These are phyloP conservation scores for Aphelenchoides fujianensis DNA, from an alignment of 1,140 invertebrate genomes.

Conservation along the genomic window DNA sequence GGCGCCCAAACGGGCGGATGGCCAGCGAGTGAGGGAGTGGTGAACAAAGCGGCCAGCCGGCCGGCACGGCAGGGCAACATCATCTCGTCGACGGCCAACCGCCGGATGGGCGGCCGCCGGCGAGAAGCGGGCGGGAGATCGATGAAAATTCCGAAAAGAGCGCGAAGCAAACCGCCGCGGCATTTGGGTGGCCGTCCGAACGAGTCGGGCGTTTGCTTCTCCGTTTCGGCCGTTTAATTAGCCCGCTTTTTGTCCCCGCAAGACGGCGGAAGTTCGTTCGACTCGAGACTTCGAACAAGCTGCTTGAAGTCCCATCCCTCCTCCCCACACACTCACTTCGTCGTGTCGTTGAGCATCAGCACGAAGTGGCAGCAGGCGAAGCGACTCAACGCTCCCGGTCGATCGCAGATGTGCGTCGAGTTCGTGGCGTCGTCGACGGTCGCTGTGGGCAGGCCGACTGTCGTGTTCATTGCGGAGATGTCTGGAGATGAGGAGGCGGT, in stretches of 20 bases:
- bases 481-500: too few species aligned
- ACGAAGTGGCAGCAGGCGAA: conserved; percentile 20
- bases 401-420: conserved; percentile 4
- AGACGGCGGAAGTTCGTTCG: background rate
- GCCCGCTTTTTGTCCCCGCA: too few species aligned
- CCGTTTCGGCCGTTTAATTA: too few species aligned
- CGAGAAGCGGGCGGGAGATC: background rate
- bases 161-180: too few species aligned
- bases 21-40: background rate
- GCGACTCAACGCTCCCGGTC: conserved; percentile 11
- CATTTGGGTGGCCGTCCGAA: too few species aligned
- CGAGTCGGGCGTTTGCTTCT: too few species aligned
- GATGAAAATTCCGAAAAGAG: too few species aligned
- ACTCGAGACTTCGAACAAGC: too few species aligned
- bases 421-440: background rate
- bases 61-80: background rate
- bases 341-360: conserved; percentile 7
- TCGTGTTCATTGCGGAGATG: too few species aligned
- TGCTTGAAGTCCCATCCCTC: background rate
- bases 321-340: background rate
- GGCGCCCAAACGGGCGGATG: background rate
- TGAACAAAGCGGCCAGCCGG: background rate
- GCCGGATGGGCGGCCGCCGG: background rate
- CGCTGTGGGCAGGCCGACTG: too few species aligned
- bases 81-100: background rate